phyloP scores from a whole-genome alignment of 2,888 invertebrate genomes.

The Ormyrus pomaceus region DNA sequence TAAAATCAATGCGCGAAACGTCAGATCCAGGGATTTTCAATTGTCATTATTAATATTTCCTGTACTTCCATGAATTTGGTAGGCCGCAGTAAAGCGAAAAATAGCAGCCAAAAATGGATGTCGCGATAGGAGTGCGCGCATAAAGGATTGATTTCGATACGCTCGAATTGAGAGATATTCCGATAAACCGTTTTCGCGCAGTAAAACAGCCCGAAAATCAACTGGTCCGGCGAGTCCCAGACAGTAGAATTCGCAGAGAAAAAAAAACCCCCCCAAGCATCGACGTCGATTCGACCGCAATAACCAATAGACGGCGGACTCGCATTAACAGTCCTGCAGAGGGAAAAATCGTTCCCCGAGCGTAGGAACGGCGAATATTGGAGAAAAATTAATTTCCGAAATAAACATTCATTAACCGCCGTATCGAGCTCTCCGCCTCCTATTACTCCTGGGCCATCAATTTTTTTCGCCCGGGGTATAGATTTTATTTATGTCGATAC shows the following conservation, averaged over 20 bases:
- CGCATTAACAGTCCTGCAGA: slow-evolving; percentile 30
- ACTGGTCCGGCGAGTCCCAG: slow-evolving; percentile 23
- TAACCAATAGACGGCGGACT: slow-evolving; percentile 26
- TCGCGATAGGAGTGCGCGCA: neutral
- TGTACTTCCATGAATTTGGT: neutral
- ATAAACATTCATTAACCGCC: slow-evolving; percentile 44
- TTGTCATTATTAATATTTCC: neutral
- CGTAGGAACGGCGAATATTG: slow-evolving; percentile 7
- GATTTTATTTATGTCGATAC: neutral
- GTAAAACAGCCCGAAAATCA: slow-evolving; percentile 27
- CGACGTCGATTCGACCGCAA: slow-evolving; percentile 20
- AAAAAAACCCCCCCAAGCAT: slow-evolving; percentile 6
- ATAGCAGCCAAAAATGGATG: neutral
- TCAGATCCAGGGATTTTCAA: too few species aligned
- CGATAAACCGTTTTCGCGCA: slow-evolving; percentile 10
- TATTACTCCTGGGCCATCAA: too few species aligned
- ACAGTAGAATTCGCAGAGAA: neutral
- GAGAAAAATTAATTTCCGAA: slow-evolving; percentile 45
- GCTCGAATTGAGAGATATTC: slow-evolving; percentile 21
- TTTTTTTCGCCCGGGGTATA: neutral
- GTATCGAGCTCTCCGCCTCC: neutral
- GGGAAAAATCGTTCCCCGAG: neutral
- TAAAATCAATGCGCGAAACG: too few species aligned
- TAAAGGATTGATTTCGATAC: slow-evolving; percentile 35
- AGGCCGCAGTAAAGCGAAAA: neutral